Percentiles rank a stretch among this genome's conserved stretches.
Evolutionary conservation across 1,140 invertebrate genomes (phyloP).

Genomic region (Brachystomella parvula): DNA sequence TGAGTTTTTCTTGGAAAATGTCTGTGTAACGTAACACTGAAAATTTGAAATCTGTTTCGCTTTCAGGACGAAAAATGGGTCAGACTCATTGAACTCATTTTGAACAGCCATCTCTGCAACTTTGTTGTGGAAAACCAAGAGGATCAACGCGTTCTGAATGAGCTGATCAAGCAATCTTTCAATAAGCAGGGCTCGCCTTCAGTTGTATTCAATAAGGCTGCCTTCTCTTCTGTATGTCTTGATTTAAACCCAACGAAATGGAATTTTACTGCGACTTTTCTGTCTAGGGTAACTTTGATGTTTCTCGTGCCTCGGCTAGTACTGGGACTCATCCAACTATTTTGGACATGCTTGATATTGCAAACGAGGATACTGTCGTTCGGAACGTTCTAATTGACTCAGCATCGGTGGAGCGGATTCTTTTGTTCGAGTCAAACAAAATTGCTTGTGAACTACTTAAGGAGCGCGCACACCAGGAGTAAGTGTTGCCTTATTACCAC

Average conservation of each 20-base stretch:
- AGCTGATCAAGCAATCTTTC: constrained; percentile 18
- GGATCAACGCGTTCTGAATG: constrained; percentile 9
- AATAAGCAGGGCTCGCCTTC: too few relatives aligned
- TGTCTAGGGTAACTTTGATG: background rate
- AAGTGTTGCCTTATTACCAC: too few relatives aligned
- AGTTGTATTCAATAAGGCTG: too few relatives aligned
- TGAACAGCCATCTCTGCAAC: background rate
- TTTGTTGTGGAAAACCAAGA: constrained; percentile 26
- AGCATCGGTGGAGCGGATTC: constrained; percentile 10
- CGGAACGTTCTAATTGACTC: constrained; percentile 27
- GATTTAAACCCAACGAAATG: too few relatives aligned
- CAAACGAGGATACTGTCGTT: constrained; percentile 26
- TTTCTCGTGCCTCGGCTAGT: background rate
- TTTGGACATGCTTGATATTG: constrained; percentile 26
- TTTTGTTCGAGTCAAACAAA: constrained; percentile 21
- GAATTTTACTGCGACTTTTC: too few relatives aligned
- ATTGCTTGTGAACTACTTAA: constrained; percentile 14
- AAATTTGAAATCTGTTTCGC: too few relatives aligned
- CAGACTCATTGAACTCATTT: constrained; percentile 15
- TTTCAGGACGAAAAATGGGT: constrained; percentile 25
- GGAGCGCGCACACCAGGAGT: background rate
- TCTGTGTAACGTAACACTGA: too few relatives aligned
- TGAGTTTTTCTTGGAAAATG: too few relatives aligned
- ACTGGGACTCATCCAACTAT: constrained; percentile 9
- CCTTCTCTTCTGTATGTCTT: too few relatives aligned